These are phyloP conservation scores for Napeogenes inachia DNA, from an alignment of 2,888 invertebrate species.

Conservation along the genomic window DNA sequence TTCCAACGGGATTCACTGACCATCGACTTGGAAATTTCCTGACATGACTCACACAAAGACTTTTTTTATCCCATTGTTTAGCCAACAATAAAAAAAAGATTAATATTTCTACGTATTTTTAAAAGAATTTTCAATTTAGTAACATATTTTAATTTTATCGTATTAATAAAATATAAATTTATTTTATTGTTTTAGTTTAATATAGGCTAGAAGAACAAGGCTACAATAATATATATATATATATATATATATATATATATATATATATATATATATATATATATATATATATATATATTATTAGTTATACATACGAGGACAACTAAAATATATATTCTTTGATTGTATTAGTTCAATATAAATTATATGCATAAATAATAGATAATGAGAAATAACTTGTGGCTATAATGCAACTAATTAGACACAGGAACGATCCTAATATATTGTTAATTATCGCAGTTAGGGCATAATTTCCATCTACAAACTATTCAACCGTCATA, in stretches of 20 bases:
- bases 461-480: conserved; percentile 24
- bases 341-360: no score
- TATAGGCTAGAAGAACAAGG: no score
- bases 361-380: neutral
- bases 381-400: neutral
- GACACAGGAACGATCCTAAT: neutral
- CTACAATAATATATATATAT: no score
- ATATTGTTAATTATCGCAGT: conserved; percentile 14
- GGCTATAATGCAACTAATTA: neutral
- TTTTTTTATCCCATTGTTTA: neutral
- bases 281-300: no score
- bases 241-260: no score
- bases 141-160: neutral
- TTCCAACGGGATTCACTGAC: conserved; percentile 32
- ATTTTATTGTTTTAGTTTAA: neutral
- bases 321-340: no score
- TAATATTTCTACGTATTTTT: neutral
- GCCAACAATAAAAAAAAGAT: neutral
- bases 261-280: no score
- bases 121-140: neutral
- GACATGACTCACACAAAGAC: conserved; percentile 26
- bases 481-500: conserved; percentile 29
- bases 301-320: no score
- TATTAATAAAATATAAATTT: no score
- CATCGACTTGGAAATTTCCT: conserved; percentile 30